These are phyloP conservation scores for Danio aesculapii DNA, from an alignment of 2,797 vertebrate species.

Conservation along the genomic window DNA sequence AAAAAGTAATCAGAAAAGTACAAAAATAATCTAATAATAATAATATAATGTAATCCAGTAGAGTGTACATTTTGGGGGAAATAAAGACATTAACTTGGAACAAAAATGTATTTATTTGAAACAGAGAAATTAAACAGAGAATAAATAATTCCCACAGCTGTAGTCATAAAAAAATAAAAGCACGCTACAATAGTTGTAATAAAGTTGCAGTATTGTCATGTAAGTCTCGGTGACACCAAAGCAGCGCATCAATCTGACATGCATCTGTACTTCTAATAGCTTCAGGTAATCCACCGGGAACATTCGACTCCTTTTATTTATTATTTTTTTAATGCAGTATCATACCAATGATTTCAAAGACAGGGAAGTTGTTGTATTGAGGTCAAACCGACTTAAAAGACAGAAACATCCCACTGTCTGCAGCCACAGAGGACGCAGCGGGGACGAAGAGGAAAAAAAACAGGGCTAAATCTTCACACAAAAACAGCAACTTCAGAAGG, in stretches of 20 bases:
- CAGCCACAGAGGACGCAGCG: constrained; percentile 32
- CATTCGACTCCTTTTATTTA: background rate
- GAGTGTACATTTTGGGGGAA: too few relatives aligned
- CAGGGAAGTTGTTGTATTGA: constrained; percentile 39
- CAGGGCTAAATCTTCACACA: constrained; percentile 48
- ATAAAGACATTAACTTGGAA: too few relatives aligned
- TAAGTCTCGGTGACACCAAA: constrained; percentile 7
- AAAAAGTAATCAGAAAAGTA: too few relatives aligned
- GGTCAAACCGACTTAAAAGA: constrained; percentile 45
- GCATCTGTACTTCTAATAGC: background rate
- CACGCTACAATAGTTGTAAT: background rate
- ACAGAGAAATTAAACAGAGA: too few relatives aligned
- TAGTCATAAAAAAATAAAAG: background rate
- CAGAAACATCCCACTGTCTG: constrained; percentile 8
- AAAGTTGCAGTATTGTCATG: background rate
- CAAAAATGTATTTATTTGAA: too few relatives aligned
- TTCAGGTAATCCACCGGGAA: constrained; percentile 16
- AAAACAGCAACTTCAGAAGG: constrained; percentile 50
- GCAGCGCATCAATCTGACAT: background rate
- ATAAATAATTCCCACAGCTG: too few relatives aligned
- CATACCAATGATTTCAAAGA: constrained; percentile 22
- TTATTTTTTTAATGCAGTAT: too few relatives aligned
- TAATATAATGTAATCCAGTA: too few relatives aligned
- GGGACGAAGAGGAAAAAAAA: constrained; percentile 28
- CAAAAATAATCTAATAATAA: too few relatives aligned